Conservation (phyloP, 1,140 invertebrate genomes). For the Drosophila pectinifera region DNA sequence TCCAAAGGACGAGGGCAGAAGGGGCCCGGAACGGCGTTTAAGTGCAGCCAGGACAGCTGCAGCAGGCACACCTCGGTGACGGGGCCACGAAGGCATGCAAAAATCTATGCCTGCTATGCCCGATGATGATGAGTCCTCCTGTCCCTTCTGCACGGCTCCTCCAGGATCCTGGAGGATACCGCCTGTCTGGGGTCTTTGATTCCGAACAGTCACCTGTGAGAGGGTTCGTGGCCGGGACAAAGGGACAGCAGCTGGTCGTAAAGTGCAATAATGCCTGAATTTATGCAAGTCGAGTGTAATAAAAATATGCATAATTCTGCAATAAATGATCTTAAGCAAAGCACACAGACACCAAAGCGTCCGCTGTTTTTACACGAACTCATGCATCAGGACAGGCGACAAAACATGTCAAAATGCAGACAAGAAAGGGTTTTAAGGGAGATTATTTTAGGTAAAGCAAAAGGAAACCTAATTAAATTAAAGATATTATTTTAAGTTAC, state of each 20-base stretch:
- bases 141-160: neutral
- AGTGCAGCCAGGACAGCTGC: constrained; percentile 63
- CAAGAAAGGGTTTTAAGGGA: neutral
- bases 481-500: too few relatives aligned
- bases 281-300: constrained; percentile 81
- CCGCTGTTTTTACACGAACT: constrained; percentile 36
- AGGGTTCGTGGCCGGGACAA: constrained; percentile 21
- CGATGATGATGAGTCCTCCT: constrained; percentile 39
- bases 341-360: constrained; percentile 24
- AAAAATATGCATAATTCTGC: constrained; percentile 82
- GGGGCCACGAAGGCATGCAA: constrained; percentile 68
- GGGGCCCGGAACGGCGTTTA: constrained; percentile 33
- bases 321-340: constrained; percentile 81
- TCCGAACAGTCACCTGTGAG: constrained; percentile 59
- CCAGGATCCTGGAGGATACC: neutral
- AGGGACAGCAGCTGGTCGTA: constrained; percentile 76
- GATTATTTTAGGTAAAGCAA: neutral
- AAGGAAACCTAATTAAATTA: too few relatives aligned
- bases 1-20: constrained; percentile 21
- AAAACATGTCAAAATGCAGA: constrained; percentile 19
- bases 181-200: constrained; percentile 47
- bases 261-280: constrained; percentile 82
- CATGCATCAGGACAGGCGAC: constrained; percentile 60
- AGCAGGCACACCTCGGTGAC: constrained; percentile 35
- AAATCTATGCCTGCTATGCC: constrained; percentile 70